Percentiles rank a stretch among this genome's conserved stretches.
Conservation (phyloP, 2,113 vertebrate species). For the Ariopsis seemanni region DNA sequence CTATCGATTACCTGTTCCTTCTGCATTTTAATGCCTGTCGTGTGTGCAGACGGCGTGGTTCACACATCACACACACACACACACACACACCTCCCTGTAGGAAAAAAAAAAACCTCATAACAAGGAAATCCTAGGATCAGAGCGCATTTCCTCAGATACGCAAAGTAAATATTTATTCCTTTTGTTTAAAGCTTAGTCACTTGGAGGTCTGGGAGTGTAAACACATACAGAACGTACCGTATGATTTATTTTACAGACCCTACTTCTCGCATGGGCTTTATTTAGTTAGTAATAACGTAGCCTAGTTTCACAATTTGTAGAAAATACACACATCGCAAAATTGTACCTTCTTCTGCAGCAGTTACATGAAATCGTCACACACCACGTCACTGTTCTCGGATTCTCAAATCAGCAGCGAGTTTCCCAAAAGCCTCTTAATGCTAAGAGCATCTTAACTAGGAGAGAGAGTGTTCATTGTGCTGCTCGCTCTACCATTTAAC, state of each 20-base stretch:
- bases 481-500: no score
- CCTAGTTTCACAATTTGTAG: background rate
- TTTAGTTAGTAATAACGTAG: no score
- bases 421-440: no score
- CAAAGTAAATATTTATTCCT: constrained; percentile 21
- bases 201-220: background rate
- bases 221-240: background rate
- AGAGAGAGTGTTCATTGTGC: no score
- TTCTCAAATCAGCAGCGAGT: background rate
- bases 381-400: background rate
- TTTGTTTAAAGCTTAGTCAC: constrained; percentile 22
- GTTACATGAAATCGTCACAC: background rate
- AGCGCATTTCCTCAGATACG: background rate
- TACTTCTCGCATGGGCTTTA: background rate
- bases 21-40: constrained; percentile 40
- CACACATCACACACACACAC: constrained; percentile 12
- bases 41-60: constrained; percentile 15
- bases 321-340: background rate
- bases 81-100: constrained; percentile 22
- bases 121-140: constrained; percentile 36
- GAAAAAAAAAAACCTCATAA: constrained; percentile 25
- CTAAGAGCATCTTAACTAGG: no score
- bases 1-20: constrained; percentile 43
- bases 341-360: background rate
- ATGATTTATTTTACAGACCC: background rate